Base-by-base conservation (phyloP, 2,113 vertebrate genomes). In the Leptosomus discolor region DNA sequence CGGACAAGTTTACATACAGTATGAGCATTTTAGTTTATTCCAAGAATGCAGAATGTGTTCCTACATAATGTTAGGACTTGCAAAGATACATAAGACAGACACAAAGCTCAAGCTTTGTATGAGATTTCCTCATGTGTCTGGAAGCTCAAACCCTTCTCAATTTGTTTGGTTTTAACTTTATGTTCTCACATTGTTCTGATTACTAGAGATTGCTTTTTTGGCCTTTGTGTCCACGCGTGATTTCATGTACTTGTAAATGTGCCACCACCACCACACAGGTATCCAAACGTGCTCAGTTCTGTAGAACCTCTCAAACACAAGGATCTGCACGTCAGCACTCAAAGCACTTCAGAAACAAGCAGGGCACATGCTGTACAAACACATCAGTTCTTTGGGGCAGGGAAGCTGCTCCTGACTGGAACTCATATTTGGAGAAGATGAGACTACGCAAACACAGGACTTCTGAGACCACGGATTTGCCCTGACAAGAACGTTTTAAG, bases 381-480 rank as follows among this genome's bases (percentile, higher is more conserved):
- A 85, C 12, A 76, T 20, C 60, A 51, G 60, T 43, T 84, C 64
- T 77, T 41, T 84, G 65, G 39, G 56, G 46, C 1, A 1, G 56
- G 41, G 46, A 92, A 22, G 37, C 54, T 83, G 27, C 9, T 81
- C 73, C 41, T 4, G 2, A 56, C 73, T 74, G 80, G 60, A 94
- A 88, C 8, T 86, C 56, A 2, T 46, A 36, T 67, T 69, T 74
- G 48, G 84, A 81, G 34, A 90, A 82, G 51, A 81, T 36, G 23
- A 84, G 45, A 70, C 95, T 75, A 84, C 36, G 68, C 76, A 90
- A 92, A 81, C 60, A 34, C 37, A 82, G 30, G 50, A 80, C 41
- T 85, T 87, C 34, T 61, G 50, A 92, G 75, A 92, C 22, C 41
- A 57, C 0, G 3, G 61, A 73, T 88, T 61, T 93, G 85, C 58